These are phyloP conservation scores for Haliclona indistincta DNA, from an alignment of 37 sponge, comb jelly and placozoan genomes.

Conservation along the genomic window DNA sequence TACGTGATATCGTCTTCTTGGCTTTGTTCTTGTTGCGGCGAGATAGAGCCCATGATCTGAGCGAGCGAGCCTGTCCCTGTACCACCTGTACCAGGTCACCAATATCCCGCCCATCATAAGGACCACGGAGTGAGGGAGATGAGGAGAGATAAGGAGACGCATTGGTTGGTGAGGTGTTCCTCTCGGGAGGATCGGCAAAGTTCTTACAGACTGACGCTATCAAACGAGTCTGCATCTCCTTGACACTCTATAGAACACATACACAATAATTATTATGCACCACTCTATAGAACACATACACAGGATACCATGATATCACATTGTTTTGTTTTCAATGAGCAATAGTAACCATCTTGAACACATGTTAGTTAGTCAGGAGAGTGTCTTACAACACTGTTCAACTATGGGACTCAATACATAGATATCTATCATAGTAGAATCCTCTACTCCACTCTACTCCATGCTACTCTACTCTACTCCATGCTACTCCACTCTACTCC, in stretches of 20 bases:
- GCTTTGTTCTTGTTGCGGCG: constrained; percentile 8
- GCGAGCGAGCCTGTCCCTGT: background rate
- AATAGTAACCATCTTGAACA: no score
- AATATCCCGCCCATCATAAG: background rate
- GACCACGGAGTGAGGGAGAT: background rate
- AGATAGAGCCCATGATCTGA: background rate
- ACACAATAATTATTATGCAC: background rate
- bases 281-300: background rate
- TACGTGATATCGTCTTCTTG: constrained; percentile 9
- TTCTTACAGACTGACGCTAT: constrained; percentile 66
- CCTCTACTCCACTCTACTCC: no score
- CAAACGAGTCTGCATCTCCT: constrained; percentile 48
- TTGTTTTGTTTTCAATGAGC: no score
- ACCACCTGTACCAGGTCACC: constrained; percentile 5
- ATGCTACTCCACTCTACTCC: no score
- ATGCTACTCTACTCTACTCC: no score
- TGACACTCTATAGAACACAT: constrained; percentile 45
- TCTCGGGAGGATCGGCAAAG: constrained; percentile 41
- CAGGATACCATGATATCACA: no score
- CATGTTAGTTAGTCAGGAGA: no score
- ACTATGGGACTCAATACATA: no score
- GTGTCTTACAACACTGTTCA: no score
- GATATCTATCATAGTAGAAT: no score
- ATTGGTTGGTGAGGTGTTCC: background rate
- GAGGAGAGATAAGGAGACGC: background rate